Conservation (phyloP, 1,140 invertebrate species). For the Rhagoletis zephyria region DNA sequence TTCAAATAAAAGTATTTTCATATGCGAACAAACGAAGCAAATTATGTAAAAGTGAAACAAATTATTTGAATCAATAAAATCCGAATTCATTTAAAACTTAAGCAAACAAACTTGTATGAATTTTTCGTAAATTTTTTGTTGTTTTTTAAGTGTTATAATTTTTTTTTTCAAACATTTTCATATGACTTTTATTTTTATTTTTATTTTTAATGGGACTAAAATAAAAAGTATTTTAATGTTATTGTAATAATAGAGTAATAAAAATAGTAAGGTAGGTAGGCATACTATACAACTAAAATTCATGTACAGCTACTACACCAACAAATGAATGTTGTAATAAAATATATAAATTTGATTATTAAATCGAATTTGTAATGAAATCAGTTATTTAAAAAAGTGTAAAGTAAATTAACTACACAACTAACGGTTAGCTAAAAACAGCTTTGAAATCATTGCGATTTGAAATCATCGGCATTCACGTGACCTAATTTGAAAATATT, state of each 20-base stretch:
- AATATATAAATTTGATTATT: neutral
- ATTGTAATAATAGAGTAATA: slow-evolving; percentile 14
- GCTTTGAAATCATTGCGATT: slow-evolving; percentile 20
- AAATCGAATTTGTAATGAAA: slow-evolving; percentile 38
- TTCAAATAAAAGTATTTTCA: neutral
- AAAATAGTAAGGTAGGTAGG: slow-evolving; percentile 51
- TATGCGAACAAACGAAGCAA: neutral
- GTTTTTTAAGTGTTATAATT: neutral
- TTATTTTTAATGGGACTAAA: neutral
- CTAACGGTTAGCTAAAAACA: slow-evolving; percentile 42
- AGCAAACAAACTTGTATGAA: slow-evolving; percentile 1
- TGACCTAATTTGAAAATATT: neutral
- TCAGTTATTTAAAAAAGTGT: slow-evolving; percentile 34
- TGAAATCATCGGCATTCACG: slow-evolving; percentile 13
- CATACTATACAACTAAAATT: slow-evolving; percentile 42
- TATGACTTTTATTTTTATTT: neutral
- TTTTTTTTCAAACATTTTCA: neutral
- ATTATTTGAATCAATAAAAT: neutral
- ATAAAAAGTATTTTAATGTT: slow-evolving; percentile 14
- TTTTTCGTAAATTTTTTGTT: neutral
- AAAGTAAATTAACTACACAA: slow-evolving; percentile 41
- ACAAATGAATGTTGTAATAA: slow-evolving; percentile 21
- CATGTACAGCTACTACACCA: slow-evolving; percentile 27
- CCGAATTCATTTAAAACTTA: slow-evolving; percentile 30
- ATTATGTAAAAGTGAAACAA: neutral